Percentiles rank a stretch among this genome's conserved stretches.
phyloP scores from a whole-genome alignment of 2,797 vertebrate species.

The Peromyscus nudipes region DNA sequence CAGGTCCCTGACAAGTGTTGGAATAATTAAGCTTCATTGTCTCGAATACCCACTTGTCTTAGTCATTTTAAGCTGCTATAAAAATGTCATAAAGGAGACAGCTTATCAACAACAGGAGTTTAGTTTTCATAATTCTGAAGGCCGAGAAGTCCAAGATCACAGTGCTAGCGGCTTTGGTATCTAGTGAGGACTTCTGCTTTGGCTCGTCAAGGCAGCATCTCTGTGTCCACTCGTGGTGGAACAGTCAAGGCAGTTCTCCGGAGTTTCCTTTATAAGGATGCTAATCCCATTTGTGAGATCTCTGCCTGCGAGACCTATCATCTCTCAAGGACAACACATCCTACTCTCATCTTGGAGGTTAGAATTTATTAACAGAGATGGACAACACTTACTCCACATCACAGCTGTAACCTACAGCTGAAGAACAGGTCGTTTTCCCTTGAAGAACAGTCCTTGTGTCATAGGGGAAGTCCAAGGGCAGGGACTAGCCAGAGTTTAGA shows the following conservation, averaged over 20 bases:
- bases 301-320: not conserved
- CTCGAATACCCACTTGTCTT: not conserved
- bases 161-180: not conserved
- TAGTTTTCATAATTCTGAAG: not conserved
- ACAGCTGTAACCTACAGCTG: not conserved
- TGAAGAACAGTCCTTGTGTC: not conserved
- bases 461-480: not conserved
- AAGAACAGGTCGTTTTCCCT: not conserved
- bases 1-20: slow-evolving; percentile 24
- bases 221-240: not conserved
- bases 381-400: not conserved
- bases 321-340: not conserved
- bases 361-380: not conserved
- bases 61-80: not conserved
- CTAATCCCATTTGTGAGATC: not conserved
- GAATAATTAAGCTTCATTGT: slow-evolving; percentile 28
- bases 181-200: not conserved
- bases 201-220: not conserved
- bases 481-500: not conserved
- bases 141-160: not conserved
- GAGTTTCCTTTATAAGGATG: not conserved
- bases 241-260: not conserved
- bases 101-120: not conserved
- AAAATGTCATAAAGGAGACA: not conserved
- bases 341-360: not conserved